Evolutionary conservation across 1,140 invertebrate species (phyloP).

Genomic region (Homalodisca vitripennis): DNA sequence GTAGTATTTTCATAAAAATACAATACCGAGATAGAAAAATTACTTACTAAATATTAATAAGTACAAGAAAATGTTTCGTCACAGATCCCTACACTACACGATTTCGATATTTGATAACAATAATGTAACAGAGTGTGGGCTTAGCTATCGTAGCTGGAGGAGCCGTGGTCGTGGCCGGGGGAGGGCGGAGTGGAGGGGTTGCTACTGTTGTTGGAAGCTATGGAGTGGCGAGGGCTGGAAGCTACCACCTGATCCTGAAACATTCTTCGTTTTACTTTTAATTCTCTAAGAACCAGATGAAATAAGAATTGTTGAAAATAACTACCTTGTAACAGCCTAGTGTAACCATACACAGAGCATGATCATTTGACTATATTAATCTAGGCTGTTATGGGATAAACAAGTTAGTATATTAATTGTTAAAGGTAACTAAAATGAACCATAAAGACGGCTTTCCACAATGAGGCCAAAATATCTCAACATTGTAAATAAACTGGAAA

Average conservation of each 20-base stretch:
- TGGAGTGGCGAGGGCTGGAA: slow-evolving; percentile 69
- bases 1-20: slow-evolving; percentile 14
- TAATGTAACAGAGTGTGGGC: not conserved
- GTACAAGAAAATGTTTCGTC: slow-evolving; percentile 10
- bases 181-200: slow-evolving; percentile 75
- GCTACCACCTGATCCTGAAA: slow-evolving; percentile 52
- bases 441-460: no score
- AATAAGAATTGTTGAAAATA: no score
- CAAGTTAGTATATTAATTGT: no score
- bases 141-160: slow-evolving; percentile 64
- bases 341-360: no score
- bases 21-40: slow-evolving; percentile 15
- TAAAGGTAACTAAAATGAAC: no score
- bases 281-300: no score
- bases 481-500: no score
- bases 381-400: no score
- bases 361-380: no score
- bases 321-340: no score
- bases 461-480: no score
- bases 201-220: slow-evolving; percentile 79
- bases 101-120: not conserved
- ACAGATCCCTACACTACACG: not conserved
- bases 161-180: slow-evolving; percentile 68
- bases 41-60: slow-evolving; percentile 27
- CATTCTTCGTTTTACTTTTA: no score